Percentiles rank a stretch among this genome's conserved stretches.
Conservation (phyloP, 2,113 vertebrate genomes). For the Dromiciops gliroides region DNA sequence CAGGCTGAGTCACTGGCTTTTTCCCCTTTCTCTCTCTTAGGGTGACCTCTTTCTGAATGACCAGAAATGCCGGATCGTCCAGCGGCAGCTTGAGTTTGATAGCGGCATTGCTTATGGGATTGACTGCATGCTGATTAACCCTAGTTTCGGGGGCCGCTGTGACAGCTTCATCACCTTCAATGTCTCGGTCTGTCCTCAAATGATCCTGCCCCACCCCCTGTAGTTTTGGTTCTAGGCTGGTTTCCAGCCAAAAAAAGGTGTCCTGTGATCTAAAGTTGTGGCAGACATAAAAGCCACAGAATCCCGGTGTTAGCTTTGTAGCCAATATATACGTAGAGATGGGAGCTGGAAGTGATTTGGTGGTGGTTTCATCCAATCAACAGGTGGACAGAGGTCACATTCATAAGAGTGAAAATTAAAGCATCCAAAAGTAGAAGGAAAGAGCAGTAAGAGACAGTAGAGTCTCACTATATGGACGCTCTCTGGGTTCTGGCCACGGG, state of each 20-base stretch:
- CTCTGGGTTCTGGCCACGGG: neutral
- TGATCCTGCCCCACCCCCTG: neutral
- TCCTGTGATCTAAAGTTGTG: neutral
- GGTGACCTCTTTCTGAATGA: conserved; percentile 90
- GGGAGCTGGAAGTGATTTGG: neutral
- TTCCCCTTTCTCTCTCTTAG: conserved; percentile 74
- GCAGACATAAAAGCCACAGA: too few species aligned
- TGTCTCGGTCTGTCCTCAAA: conserved; percentile 83
- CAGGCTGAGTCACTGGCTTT: neutral
- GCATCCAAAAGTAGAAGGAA: neutral
- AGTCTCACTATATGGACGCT: neutral
- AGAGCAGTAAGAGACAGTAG: neutral
- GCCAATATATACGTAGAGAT: neutral
- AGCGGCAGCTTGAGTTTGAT: conserved; percentile 89
- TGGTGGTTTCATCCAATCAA: neutral
- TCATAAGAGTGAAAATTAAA: neutral
- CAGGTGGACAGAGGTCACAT: neutral
- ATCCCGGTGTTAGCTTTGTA: neutral
- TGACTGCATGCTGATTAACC: conserved; percentile 91
- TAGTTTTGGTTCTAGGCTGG: neutral
- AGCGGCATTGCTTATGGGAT: conserved; percentile 92
- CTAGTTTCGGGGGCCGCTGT: conserved; percentile 92
- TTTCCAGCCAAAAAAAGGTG: neutral
- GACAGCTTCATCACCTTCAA: conserved; percentile 84
- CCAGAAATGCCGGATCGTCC: conserved; percentile 87